Conservation (phyloP, 2,888 invertebrate species). For the Drosophila mercatorum region DNA sequence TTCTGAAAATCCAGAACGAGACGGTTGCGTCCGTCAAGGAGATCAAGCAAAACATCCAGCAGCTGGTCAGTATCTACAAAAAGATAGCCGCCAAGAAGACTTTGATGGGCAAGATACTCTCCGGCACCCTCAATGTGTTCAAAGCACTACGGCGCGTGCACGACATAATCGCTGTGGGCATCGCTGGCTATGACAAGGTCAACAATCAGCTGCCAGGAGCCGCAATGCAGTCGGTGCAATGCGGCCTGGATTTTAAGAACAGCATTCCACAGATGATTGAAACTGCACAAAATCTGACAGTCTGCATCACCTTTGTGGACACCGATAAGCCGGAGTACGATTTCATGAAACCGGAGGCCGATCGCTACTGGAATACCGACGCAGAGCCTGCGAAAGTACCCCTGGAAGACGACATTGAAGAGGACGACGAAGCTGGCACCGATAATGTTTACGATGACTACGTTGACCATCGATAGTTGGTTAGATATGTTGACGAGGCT, state of each 20-base stretch:
- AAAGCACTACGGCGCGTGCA: constrained; percentile 65
- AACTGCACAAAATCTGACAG: constrained; percentile 69
- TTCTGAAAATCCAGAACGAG: constrained; percentile 67
- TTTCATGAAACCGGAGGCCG: constrained; percentile 68
- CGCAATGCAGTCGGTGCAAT: constrained; percentile 42
- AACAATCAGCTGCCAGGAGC: constrained; percentile 69
- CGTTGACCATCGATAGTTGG: constrained; percentile 59
- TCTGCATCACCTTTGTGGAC: constrained; percentile 67
- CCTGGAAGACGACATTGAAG: constrained; percentile 42
- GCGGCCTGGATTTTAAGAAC: constrained; percentile 56
- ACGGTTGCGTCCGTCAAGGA: constrained; percentile 68
- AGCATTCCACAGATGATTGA: constrained; percentile 73
- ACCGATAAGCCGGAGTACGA: constrained; percentile 61
- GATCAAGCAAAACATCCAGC: constrained; percentile 59
- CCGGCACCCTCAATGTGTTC: constrained; percentile 65
- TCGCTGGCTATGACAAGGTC: constrained; percentile 59
- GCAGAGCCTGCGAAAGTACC: constrained; percentile 50
- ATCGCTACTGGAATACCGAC: constrained; percentile 71
- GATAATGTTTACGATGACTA: constrained; percentile 50
- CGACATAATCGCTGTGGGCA: constrained; percentile 65
- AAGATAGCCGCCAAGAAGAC: constrained; percentile 74
- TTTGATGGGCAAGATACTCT: constrained; percentile 73
- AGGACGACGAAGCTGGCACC: constrained; percentile 14
- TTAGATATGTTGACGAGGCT: background rate
- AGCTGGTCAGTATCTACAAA: constrained; percentile 74